These are phyloP conservation scores for Leucoraja ocellata DNA, from an alignment of 2,797 vertebrate species.

Conservation along the genomic window DNA sequence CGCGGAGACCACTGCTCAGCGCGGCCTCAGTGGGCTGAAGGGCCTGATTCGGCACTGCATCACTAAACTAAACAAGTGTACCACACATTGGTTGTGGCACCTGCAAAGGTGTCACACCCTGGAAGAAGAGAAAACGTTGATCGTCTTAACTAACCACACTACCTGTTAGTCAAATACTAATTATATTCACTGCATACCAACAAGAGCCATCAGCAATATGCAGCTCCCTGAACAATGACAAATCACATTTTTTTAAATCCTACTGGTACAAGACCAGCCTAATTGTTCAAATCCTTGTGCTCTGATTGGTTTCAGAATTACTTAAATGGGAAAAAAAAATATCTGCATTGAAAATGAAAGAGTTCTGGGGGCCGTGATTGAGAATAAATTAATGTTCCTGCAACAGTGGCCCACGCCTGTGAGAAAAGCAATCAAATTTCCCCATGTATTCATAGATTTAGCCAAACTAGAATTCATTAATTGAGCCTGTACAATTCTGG, in stretches of 20 bases:
- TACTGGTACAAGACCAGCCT: background rate
- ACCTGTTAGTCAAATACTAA: background rate
- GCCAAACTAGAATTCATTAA: background rate
- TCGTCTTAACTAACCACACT: background rate
- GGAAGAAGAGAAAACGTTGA: background rate
- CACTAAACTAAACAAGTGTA: too few relatives aligned
- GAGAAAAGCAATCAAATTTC: background rate
- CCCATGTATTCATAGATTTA: background rate
- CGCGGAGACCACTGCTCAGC: too few relatives aligned
- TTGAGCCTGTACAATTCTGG: background rate
- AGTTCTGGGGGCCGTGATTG: background rate
- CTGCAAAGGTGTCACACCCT: too few relatives aligned
- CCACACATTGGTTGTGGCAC: too few relatives aligned
- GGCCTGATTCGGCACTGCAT: too few relatives aligned
- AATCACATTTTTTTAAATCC: background rate
- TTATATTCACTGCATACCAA: background rate
- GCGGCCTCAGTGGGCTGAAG: too few relatives aligned
- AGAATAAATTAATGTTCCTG: background rate
- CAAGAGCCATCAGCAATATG: background rate
- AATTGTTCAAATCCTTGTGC: background rate
- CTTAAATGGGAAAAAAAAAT: background rate
- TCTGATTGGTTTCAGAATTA: background rate
- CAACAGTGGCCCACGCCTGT: background rate
- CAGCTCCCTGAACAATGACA: background rate
- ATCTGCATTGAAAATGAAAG: background rate